Evolutionary conservation across 2,888 invertebrate genomes (phyloP), one percentile per base, ranked within the genome.

Genomic region (Isoperla grammatica): DNA sequence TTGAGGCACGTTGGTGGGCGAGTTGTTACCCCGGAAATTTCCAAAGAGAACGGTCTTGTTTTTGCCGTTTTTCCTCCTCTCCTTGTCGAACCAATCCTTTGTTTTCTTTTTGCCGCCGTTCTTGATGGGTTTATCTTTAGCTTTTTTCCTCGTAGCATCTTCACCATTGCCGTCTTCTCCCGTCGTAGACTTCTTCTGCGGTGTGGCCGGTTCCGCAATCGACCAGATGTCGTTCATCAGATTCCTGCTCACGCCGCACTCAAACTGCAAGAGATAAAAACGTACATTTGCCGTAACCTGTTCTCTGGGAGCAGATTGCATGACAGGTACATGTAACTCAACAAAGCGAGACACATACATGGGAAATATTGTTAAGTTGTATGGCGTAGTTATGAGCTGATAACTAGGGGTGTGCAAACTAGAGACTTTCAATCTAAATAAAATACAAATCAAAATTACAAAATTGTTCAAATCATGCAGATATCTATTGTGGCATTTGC

Each of bases 151-250:
- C 1, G 50, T 35, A n/a, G 42, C 8, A 19, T 35, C n/a, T n/a
- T n/a, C n/a, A n/a, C n/a, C n/a, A n/a, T n/a, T n/a, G n/a, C n/a
- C n/a, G n/a, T n/a, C n/a, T 6, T 6, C 8, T 6, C 29, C 8
- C 8, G 29, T 29, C 5, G 4, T 8, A 29, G 29, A 29, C 8
- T 29, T 29, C 29, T 29, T 29, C n/a, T n/a, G n/a, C 29, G 46
- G 46, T 13, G 17, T 6, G 11, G 15, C 29, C 17, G 17, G 11
- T 12, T 23, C 37, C 37, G 49, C 17, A 12, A 40, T 60, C n/a
- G 60, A 56, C 60, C 60, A 60, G 17, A 60, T 57, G 22, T 56
- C 57, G 37, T 48, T 60, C 39, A 49, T 50, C 46, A 57, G 29
- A 29, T 56, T 60, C 4, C 37, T 19, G 46, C 48, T 49, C 23